Conservation (phyloP, 2,888 invertebrate species). For the Acrobeloides nanus region DNA sequence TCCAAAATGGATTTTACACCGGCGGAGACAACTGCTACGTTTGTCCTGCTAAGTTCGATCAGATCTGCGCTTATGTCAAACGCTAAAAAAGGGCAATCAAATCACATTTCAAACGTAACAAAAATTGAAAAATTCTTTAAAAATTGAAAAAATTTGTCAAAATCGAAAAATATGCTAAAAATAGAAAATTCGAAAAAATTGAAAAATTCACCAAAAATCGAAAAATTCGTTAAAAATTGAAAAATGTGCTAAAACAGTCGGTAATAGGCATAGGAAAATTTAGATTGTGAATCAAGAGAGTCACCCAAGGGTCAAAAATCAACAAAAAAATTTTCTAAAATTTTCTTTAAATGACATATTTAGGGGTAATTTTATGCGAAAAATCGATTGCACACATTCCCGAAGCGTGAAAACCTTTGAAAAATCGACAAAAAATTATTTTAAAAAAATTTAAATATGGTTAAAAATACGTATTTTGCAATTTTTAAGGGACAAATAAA, state of each 20-base stretch:
- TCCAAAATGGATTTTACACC: slow-evolving; percentile 96
- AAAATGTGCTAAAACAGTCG: background rate
- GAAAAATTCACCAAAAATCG: slow-evolving; percentile 2
- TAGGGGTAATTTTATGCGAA: too few species aligned
- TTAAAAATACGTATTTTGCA: too few species aligned
- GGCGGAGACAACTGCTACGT: slow-evolving; percentile 83
- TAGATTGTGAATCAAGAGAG: too few species aligned
- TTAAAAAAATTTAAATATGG: slow-evolving; percentile 7
- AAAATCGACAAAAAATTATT: background rate
- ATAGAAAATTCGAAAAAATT: background rate
- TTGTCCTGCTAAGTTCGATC: slow-evolving; percentile 76
- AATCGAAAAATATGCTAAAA: slow-evolving; percentile 1
- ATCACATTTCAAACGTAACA: slow-evolving; percentile 8
- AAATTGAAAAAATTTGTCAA: background rate
- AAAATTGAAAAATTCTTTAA: background rate
- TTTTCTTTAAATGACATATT: too few species aligned
- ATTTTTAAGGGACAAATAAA: too few species aligned
- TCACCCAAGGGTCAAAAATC: background rate
- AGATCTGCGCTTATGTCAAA: slow-evolving; percentile 92
- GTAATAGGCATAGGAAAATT: background rate
- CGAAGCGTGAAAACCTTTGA: too few species aligned
- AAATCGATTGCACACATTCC: too few species aligned
- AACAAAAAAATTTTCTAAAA: background rate
- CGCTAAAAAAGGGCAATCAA: slow-evolving; percentile 53
- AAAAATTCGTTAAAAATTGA: slow-evolving; percentile 1